phyloP scores from a whole-genome alignment of 2,888 invertebrate genomes.

The Smittia sp. region DNA sequence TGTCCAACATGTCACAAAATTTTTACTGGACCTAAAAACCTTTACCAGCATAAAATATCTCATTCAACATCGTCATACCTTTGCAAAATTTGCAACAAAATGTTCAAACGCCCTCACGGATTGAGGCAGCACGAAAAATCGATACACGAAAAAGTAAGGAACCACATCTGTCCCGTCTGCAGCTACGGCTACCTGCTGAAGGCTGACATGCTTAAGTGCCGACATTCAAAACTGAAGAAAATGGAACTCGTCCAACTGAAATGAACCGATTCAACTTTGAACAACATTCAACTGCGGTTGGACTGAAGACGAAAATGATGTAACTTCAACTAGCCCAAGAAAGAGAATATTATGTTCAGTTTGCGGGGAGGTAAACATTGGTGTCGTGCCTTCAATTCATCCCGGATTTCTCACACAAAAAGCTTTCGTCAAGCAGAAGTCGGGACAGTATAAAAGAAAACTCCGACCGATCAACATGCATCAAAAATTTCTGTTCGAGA shows the following conservation, averaged over 20 bases:
- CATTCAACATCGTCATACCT: constrained; percentile 47
- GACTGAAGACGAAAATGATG: no score
- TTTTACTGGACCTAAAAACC: constrained; percentile 44
- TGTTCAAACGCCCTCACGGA: constrained; percentile 51
- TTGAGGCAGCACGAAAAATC: constrained; percentile 51
- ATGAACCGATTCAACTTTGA: no score
- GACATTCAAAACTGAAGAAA: neutral
- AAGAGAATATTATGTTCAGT: no score
- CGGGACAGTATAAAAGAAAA: neutral
- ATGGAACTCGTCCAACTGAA: neutral
- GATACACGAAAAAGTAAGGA: constrained; percentile 51
- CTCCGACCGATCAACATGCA: neutral
- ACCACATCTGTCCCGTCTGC: constrained; percentile 50
- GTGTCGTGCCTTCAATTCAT: no score
- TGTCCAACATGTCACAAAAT: constrained; percentile 43
- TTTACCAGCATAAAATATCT: constrained; percentile 51
- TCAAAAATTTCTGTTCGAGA: constrained; percentile 33
- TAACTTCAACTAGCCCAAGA: no score
- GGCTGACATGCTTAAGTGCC: constrained; percentile 10
- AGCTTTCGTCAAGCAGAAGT: no score
- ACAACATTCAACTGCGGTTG: no score
- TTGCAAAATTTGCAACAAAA: constrained; percentile 47
- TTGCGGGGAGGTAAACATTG: no score
- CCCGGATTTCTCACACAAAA: no score
- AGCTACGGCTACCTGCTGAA: constrained; percentile 50